Conservation (phyloP, 1,140 invertebrate genomes). For the Drosophila erecta region DNA sequence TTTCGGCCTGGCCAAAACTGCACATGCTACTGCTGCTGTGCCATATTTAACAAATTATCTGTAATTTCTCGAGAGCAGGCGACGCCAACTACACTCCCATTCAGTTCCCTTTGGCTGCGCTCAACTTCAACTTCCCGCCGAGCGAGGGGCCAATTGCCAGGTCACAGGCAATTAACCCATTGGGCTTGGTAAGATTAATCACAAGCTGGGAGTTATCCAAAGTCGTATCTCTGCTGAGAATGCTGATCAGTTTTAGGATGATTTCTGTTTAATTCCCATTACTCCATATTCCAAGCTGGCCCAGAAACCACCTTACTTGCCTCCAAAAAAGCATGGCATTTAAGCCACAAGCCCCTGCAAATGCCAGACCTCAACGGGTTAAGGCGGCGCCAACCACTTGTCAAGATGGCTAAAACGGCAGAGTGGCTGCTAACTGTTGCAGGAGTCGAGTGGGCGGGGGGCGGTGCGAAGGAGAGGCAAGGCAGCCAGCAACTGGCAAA, state of each 20-base stretch:
- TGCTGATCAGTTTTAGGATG: too few relatives aligned
- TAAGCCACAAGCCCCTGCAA: constrained; percentile 2
- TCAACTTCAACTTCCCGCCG: constrained; percentile 30
- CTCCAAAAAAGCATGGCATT: too few relatives aligned
- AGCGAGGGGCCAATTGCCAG: constrained; percentile 24
- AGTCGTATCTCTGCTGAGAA: too few relatives aligned
- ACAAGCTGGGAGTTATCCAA: too few relatives aligned
- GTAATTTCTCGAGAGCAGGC: constrained; percentile 79
- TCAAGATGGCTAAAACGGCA: constrained; percentile 78
- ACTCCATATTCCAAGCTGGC: neutral
- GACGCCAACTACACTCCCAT: constrained; percentile 16
- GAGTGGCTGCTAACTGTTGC: constrained; percentile 57
- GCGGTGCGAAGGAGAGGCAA: constrained; percentile 26
- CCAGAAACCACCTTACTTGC: neutral
- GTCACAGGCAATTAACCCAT: constrained; percentile 32
- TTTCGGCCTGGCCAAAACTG: constrained; percentile 59
- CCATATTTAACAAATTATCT: constrained; percentile 84
- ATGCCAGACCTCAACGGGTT: constrained; percentile 39
- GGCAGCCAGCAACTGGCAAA: constrained; percentile 44
- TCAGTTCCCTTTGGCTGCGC: neutral
- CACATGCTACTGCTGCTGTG: constrained; percentile 49
- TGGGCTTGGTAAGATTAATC: neutral
- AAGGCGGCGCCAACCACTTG: constrained; percentile 74
- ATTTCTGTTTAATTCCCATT: too few relatives aligned
- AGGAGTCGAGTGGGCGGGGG: constrained; percentile 12